These are phyloP conservation scores for Pammene aurita DNA, from an alignment of 2,888 invertebrate genomes.

Conservation along the genomic window DNA sequence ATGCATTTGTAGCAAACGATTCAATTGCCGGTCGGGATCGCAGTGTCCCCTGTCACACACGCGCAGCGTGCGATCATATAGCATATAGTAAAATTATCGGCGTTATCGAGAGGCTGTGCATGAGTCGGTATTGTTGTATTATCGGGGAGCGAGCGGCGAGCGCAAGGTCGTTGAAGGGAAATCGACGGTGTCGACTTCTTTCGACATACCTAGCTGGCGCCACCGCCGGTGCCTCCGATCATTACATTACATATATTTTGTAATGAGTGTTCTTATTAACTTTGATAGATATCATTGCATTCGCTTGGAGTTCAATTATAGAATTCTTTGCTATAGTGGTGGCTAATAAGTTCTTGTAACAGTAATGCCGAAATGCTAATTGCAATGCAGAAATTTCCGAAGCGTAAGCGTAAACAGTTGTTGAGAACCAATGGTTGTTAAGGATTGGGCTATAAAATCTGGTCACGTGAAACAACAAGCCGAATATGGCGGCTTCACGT, in stretches of 20 bases:
- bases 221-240: slow-evolving; percentile 54
- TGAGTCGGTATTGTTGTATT: slow-evolving; percentile 59
- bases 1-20: slow-evolving; percentile 48
- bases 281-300: slow-evolving; percentile 48
- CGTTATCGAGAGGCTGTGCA: slow-evolving; percentile 55
- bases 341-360: background rate
- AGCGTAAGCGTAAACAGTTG: slow-evolving; percentile 25
- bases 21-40: slow-evolving; percentile 46
- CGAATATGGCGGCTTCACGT: slow-evolving; percentile 48
- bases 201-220: slow-evolving; percentile 64
- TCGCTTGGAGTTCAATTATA: slow-evolving; percentile 46
- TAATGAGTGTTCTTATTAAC: slow-evolving; percentile 60
- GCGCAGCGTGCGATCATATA: slow-evolving; percentile 43
- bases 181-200: slow-evolving; percentile 64
- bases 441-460: slow-evolving; percentile 45
- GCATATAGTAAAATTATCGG: slow-evolving; percentile 53
- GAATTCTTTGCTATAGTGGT: too few relatives aligned
- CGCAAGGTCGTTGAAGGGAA: slow-evolving; percentile 81
- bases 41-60: slow-evolving; percentile 42
- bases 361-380: slow-evolving; percentile 2
- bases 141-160: slow-evolving; percentile 58
- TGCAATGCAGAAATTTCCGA: slow-evolving; percentile 1
- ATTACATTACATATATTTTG: slow-evolving; percentile 67
- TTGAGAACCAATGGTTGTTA: slow-evolving; percentile 22
- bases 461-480: slow-evolving; percentile 47